Percentiles rank a stretch among this genome's conserved stretches.
Conservation (phyloP, 1,140 invertebrate species). For the Diprion similis region DNA sequence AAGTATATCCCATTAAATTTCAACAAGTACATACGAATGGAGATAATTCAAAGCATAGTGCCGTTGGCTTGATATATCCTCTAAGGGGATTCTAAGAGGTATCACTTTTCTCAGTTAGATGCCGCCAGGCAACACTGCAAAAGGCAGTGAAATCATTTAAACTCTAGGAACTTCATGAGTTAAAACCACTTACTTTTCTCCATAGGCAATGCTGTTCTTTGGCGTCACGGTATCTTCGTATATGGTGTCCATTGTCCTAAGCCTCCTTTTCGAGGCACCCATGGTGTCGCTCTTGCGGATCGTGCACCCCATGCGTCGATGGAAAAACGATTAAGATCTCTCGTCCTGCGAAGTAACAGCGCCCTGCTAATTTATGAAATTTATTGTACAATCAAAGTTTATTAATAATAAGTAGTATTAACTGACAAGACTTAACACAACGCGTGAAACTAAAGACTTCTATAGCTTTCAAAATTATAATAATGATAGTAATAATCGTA, state of each 20-base stretch:
- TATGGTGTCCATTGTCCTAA: constrained; percentile 37
- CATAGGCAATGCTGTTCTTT: constrained; percentile 41
- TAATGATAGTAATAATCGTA: background rate
- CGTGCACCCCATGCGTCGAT: constrained; percentile 44
- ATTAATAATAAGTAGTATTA: no score
- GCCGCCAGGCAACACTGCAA: background rate
- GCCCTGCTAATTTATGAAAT: background rate
- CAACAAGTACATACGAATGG: background rate
- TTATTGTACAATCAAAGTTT: no score
- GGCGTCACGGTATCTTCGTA: constrained; percentile 41
- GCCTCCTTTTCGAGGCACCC: constrained; percentile 47
- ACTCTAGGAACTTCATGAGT: background rate
- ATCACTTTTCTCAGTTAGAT: background rate
- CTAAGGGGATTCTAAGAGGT: background rate
- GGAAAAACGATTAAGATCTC: constrained; percentile 31
- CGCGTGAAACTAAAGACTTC: no score
- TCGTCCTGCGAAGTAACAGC: background rate
- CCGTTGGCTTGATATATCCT: background rate
- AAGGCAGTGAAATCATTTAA: background rate
- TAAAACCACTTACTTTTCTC: constrained; percentile 21
- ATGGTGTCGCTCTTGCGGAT: constrained; percentile 49
- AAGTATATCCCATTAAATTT: constrained; percentile 11
- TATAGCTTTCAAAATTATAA: no score
- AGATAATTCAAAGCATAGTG: background rate
- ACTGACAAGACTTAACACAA: no score